Percentiles rank a stretch among this genome's conserved stretches.
These are phyloP conservation scores for Homalodisca vitripennis DNA, from an alignment of 1,140 invertebrate genomes.

Conservation along the genomic window DNA sequence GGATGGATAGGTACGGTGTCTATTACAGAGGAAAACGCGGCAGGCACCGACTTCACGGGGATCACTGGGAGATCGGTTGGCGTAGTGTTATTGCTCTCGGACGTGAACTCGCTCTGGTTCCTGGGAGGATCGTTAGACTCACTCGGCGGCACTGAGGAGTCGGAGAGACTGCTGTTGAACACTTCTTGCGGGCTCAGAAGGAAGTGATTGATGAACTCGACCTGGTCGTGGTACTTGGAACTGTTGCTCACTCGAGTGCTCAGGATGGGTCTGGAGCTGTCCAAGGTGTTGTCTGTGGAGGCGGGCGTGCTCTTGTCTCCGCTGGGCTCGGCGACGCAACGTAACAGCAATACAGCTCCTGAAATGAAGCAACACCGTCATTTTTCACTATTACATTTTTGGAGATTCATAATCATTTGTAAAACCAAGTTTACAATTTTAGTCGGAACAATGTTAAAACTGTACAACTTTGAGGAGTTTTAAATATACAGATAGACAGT, in stretches of 20 bases:
- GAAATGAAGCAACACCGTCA: too few relatives aligned
- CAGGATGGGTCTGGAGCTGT: too few relatives aligned
- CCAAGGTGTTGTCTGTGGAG: too few relatives aligned
- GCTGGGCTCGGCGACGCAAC: too few relatives aligned
- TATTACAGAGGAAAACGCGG: slow-evolving; percentile 2
- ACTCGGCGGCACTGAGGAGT: background rate
- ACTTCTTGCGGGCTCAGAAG: background rate
- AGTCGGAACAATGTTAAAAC: too few relatives aligned
- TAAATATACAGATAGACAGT: too few relatives aligned
- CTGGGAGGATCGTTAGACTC: background rate
- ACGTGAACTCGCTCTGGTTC: background rate
- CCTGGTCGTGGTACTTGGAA: background rate
- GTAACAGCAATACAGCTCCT: too few relatives aligned
- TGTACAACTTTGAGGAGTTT: too few relatives aligned
- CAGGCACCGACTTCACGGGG: background rate
- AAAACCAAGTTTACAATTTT: too few relatives aligned
- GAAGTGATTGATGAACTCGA: slow-evolving; percentile 5
- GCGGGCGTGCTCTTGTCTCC: too few relatives aligned
- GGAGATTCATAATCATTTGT: too few relatives aligned
- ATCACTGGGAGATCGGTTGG: background rate
- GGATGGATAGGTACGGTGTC: slow-evolving; percentile 12
- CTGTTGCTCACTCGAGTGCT: background rate
- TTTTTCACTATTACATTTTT: too few relatives aligned
- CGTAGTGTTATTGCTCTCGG: slow-evolving; percentile 3
- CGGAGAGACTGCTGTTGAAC: background rate